Conservation (phyloP, 2,113 vertebrate genomes). For the Merops nubicus region DNA sequence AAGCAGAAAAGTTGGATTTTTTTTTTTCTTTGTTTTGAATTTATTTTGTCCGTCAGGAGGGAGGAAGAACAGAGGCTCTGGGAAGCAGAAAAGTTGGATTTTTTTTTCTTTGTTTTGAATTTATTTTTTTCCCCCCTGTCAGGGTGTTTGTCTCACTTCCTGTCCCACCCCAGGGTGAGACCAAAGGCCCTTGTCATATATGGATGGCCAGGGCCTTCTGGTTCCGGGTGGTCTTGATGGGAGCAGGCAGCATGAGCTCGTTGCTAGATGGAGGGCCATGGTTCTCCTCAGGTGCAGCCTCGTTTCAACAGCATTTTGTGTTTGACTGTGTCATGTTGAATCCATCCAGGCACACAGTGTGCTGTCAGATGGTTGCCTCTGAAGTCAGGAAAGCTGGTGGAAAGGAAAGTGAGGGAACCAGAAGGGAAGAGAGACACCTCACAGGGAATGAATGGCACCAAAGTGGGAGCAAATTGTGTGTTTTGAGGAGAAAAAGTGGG, state of each 20-base stretch:
- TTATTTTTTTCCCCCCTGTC: rapidly evolving
- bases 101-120: no score
- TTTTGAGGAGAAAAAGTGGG: not conserved
- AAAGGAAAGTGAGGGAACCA: rapidly evolving
- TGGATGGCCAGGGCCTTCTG: not conserved
- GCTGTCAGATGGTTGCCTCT: not conserved
- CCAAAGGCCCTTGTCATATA: not conserved
- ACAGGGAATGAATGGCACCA: rapidly evolving
- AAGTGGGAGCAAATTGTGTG: not conserved
- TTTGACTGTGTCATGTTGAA: not conserved
- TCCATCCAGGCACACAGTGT: not conserved
- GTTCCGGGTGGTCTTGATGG: not conserved
- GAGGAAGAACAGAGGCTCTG: not conserved
- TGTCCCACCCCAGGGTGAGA: not conserved
- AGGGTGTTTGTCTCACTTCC: not conserved
- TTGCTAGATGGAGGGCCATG: not conserved
- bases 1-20: not conserved
- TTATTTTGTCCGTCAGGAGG: not conserved
- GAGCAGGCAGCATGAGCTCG: not conserved
- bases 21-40: no score
- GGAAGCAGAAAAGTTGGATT: not conserved
- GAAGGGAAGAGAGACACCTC: not conserved
- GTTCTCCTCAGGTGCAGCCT: not conserved
- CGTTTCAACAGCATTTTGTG: not conserved
- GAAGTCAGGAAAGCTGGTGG: not conserved